Evolutionary conservation across 2,797 vertebrate genomes (phyloP).

Genomic region (Xenops minutus): DNA sequence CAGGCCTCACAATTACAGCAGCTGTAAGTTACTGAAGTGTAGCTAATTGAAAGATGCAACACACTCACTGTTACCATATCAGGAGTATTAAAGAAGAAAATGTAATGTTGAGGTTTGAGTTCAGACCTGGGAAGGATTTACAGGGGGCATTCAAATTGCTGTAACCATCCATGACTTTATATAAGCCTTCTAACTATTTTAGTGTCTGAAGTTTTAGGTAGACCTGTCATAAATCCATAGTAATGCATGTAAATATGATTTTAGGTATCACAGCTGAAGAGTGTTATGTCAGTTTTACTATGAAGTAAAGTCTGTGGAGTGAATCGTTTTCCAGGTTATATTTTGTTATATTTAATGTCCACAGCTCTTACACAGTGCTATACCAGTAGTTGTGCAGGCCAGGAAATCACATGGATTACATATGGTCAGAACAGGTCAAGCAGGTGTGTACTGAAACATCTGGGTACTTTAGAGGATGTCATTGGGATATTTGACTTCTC

Average conservation of each 20-base stretch:
- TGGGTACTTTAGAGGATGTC: background rate
- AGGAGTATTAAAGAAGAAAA: background rate
- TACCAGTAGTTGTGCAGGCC: background rate
- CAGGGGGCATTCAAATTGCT: background rate
- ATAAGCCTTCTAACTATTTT: background rate
- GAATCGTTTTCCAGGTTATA: background rate
- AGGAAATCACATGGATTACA: background rate
- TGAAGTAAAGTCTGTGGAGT: background rate
- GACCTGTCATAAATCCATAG: background rate
- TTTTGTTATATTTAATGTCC: background rate
- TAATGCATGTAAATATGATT: background rate
- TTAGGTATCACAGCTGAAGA: background rate
- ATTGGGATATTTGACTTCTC: background rate
- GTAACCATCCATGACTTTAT: background rate
- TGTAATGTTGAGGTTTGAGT: background rate
- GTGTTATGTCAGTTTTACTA: background rate
- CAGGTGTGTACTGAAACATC: background rate
- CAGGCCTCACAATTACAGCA: constrained; percentile 1
- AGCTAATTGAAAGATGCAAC: background rate
- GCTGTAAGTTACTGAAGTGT: background rate
- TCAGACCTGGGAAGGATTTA: background rate
- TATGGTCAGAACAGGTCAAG: background rate
- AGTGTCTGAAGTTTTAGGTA: background rate
- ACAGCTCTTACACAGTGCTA: background rate
- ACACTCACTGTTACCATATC: background rate